Base-by-base conservation (phyloP, 1,140 invertebrate species). In the Mya arenaria region DNA sequence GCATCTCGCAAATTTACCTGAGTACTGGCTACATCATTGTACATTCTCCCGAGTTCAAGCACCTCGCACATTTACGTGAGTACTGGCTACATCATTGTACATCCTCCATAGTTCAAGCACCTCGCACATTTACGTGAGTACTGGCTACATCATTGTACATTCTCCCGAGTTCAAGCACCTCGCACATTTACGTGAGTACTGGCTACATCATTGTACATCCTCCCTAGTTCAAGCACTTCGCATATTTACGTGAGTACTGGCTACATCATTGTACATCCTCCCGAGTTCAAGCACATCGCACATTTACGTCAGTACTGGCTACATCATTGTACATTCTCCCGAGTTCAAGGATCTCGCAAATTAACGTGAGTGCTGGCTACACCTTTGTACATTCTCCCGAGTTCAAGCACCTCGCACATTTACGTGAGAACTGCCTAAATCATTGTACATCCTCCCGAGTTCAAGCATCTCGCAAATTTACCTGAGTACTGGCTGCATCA, bases 321-420 rank as follows among this genome's bases (percentile, higher is more conserved):
- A 10, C 10, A 10, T 10, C 19, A 44, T 44, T 44, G 41, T 44
- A 44, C 41, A 44, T 19, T 19, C 41, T 44, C 41, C 10, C 10
- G 19, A 19, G 10, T 44, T 10, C 19, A 19, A 44, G 10, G 41
- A 44, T 44, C 10, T 44, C 41, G 19, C 10, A 10, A 44, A 10
- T 44, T 19, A 10, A 44, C 19, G 41, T n/a, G n/a, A n/a, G n/a
- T n/a, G n/a, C n/a, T n/a, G n/a, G n/a, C n/a, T n/a, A n/a, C n/a
- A n/a, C n/a, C n/a, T n/a, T n/a, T n/a, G n/a, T 77, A 32, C 44
- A 77, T 52, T 34, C 65, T 62, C 73, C 73, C 37, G 73, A 77
- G 30, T 73, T 73, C 32, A 77, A 77, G 41, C 44, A 65, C 17
- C 73, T 41, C 28, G 28, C 66, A 3, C 66, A 52, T 15, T 41